phyloP scores from a whole-genome alignment of 2,797 vertebrate genomes.

The Tauraco hartlaubi region DNA sequence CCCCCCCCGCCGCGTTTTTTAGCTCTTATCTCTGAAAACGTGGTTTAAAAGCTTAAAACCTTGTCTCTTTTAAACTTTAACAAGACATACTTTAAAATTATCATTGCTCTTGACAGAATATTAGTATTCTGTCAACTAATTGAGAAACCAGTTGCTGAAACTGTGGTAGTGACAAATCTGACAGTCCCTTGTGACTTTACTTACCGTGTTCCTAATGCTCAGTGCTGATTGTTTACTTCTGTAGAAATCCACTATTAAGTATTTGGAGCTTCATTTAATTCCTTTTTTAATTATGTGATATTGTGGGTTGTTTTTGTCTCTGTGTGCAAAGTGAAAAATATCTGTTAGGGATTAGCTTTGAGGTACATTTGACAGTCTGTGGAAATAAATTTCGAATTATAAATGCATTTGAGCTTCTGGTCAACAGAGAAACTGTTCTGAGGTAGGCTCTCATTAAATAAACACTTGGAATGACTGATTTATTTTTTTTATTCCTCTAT shows the following conservation, averaged over 20 bases:
- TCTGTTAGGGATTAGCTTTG: not conserved
- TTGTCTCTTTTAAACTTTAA: not conserved
- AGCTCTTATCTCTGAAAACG: not conserved
- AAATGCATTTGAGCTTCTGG: not conserved
- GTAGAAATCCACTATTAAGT: conserved; percentile 45
- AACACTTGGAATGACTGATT: not conserved
- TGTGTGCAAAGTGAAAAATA: not conserved
- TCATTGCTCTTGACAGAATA: not conserved
- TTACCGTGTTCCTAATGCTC: not conserved
- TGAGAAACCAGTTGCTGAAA: not conserved
- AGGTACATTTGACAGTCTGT: not conserved
- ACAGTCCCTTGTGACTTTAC: not conserved
- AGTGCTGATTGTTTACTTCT: conserved; percentile 3
- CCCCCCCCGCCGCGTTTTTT: rapidly evolving
- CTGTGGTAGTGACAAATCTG: not conserved
- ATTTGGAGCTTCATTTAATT: conserved; percentile 64
- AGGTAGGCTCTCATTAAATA: not conserved
- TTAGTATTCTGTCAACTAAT: not conserved
- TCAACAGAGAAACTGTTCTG: not conserved
- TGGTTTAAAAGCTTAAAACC: not conserved
- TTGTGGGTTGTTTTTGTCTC: not conserved
- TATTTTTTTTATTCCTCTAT: not conserved
- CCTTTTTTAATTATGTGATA: conserved; percentile 59
- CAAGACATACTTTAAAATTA: not conserved
- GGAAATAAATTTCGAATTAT: not conserved